phyloP scores from a whole-genome alignment of 2,888 invertebrate species.

The Pandemis cinnamomeana region DNA sequence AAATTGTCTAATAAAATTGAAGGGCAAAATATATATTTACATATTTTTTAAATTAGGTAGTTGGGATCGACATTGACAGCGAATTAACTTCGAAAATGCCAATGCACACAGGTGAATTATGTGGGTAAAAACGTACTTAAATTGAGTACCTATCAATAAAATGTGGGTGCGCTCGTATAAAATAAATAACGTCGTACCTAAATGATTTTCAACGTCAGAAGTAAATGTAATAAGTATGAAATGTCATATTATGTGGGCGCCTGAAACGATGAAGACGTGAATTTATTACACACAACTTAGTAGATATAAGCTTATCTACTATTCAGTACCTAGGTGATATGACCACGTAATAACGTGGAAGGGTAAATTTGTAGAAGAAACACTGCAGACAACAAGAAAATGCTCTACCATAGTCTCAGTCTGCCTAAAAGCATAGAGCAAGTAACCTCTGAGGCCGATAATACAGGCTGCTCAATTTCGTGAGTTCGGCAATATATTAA shows the following conservation, averaged over 20 bases:
- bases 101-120: background rate
- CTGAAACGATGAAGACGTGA: background rate
- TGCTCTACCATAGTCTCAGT: background rate
- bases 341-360: background rate
- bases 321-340: background rate
- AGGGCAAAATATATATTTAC: no score
- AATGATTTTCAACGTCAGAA: slow-evolving; percentile 1
- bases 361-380: background rate
- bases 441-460: no score
- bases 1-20: no score
- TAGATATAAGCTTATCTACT: background rate
- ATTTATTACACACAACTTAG: background rate
- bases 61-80: background rate
- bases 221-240: slow-evolving; percentile 8
- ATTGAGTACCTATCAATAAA: background rate
- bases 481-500: no score
- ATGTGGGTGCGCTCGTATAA: slow-evolving; percentile 1
- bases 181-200: background rate
- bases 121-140: background rate
- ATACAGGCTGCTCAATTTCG: no score
- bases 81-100: slow-evolving; percentile 2
- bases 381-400: background rate
- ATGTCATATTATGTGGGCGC: background rate
- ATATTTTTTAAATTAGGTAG: background rate
- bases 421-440: no score